Base-by-base conservation (phyloP, 2,888 invertebrate species). In the Glyphotaelius pellucidus region DNA sequence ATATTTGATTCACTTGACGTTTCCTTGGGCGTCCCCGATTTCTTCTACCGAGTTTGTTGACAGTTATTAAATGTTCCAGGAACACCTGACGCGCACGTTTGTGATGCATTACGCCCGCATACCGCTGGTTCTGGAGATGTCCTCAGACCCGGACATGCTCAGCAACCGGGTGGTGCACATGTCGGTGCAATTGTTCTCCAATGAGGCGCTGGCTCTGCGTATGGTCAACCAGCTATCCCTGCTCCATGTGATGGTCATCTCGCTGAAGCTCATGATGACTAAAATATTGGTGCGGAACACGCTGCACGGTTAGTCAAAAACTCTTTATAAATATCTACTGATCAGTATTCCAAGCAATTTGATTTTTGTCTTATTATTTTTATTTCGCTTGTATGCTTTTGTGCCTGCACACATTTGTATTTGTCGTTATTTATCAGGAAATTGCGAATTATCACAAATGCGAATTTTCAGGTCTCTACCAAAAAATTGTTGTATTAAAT, bases 91-190 rank as follows among this genome's bases (percentile, higher is more conserved):
- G 0, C 97, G 98, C 93, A 98, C 99, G 11, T 99, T 99, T 96
- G 99, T 99, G 93, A 97, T 99, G 95, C 99, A 99, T 96, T 99
- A 99, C 96, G 98, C 98, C 93, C 97, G 99, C 94, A 99, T 99
- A 94, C 98, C 99, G 31, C 97, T 98, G 94, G 98, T 99, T 95
- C 96, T 99, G 93, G 98, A 98, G 94, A 97, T 97, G 94, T 98
- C 98, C 0, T 96, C 96, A 19, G 98, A 99, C 96, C 98, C 98
- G 0, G 99, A 99, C 95, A 98, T 98, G 7, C 96, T 99, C 4
- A 99, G 99, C 94, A 99, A 99, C 96, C 97, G 99, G 88, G 99
- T 99, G 1, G 99, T 99, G 1, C 99, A 99, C 95, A 99, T 99
- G 95, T 99, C 99, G 94, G 99, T 99, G 7, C 98, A 99, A 95